Base-by-base conservation (phyloP, 2,113 vertebrate genomes). In the Cebus imitator region DNA sequence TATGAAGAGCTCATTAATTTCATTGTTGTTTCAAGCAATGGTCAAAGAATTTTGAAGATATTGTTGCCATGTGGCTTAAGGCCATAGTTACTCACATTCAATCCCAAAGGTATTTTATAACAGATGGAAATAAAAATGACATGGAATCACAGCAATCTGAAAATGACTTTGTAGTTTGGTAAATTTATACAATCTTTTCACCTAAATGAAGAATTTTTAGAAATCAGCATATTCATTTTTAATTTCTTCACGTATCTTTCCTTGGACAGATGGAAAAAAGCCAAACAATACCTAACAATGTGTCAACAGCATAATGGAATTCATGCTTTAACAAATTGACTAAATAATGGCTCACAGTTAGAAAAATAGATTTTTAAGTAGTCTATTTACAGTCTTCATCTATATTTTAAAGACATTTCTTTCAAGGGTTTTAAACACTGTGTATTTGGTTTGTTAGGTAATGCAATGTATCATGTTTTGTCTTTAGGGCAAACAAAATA, bases 341-440 rank as follows among this genome's bases (percentile, higher is more conserved):
- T 52, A 89, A 95, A 92, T 91, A 94, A 96, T 89, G 43, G 66
- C 27, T 93, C 27, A 45, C 52, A 79, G 81, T 96, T 84, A 87
- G 17, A 57, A 66, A 96, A 95, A 96, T 32, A 40, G 48, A 70
- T 13, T 72, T 97, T 90, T 68, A 97, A 94, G 57, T 90, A 52
- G 3, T 23, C 72, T 81, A 37, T 76, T 96, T 91, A 79, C 35
- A 73, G 37, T 50, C 12, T 76, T 95, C 68, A 94, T 91, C 64
- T 68, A 72, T 95, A 93, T 90, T 91, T 96, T 93, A 95, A 91
- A 92, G 52, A 72, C 68, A 78, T 61, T 94, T 75, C 55, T 96
- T 89, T 81, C 37, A 50, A 93, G 95, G 1, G 5, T 75, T 92
- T 96, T 91, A 87, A 96, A 72, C 75, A 40, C 21, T 83, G 8